These are phyloP conservation scores for Mobula hypostoma DNA, from an alignment of 2,113 vertebrate genomes.

Conservation along the genomic window DNA sequence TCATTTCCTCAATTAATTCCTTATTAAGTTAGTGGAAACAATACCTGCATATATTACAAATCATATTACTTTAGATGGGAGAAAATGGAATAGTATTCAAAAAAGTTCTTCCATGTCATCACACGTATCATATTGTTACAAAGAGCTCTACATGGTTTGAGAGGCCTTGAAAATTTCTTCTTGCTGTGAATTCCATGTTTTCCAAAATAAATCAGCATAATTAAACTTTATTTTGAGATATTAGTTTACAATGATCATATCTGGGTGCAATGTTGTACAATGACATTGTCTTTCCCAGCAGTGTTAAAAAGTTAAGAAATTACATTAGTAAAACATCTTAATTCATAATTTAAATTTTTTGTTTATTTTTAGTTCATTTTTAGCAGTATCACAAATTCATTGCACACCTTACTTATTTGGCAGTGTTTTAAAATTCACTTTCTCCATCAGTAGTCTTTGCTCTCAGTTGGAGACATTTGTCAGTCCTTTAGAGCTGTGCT, in stretches of 20 bases:
- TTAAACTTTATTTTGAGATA: constrained; percentile 23
- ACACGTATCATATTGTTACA: neutral
- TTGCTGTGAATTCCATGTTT: neutral
- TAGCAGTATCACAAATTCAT: constrained; percentile 4
- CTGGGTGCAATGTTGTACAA: neutral
- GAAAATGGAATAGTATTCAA: neutral
- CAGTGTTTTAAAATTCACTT: constrained; percentile 9
- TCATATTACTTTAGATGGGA: neutral
- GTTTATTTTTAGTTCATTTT: neutral
- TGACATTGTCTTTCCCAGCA: neutral
- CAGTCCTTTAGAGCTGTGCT: neutral
- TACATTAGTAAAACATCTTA: constrained; percentile 28
- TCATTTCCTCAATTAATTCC: neutral
- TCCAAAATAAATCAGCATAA: neutral
- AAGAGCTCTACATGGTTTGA: neutral
- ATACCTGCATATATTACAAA: neutral
- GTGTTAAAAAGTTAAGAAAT: constrained; percentile 22
- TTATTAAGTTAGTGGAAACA: neutral
- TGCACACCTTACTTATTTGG: constrained; percentile 29
- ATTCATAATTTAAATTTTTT: constrained; percentile 18
- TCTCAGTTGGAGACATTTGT: neutral
- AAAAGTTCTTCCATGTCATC: too few species aligned
- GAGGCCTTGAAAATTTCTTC: constrained; percentile 9
- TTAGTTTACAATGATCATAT: neutral
- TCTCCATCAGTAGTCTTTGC: neutral